Evolutionary conservation across 1,140 invertebrate genomes (phyloP).

Genomic region (Pseudomyrmex pallidus): DNA sequence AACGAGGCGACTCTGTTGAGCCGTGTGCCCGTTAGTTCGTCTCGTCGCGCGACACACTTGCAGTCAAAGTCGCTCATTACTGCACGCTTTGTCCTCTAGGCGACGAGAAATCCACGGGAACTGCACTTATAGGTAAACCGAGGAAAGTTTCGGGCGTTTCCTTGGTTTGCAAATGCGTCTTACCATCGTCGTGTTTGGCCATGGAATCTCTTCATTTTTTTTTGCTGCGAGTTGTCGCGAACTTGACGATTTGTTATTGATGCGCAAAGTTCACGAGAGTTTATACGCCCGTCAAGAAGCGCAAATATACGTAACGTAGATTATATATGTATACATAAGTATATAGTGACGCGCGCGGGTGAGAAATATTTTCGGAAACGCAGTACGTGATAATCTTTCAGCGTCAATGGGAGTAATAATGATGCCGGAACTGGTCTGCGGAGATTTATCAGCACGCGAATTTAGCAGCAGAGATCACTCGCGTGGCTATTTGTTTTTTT

Average conservation of each 20-base stretch:
- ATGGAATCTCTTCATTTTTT: constrained; percentile 35
- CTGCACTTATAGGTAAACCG: constrained; percentile 25
- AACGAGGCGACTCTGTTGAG: constrained; percentile 44
- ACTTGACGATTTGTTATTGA: constrained; percentile 38
- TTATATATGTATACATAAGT: too few species aligned
- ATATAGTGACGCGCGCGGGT: too few species aligned
- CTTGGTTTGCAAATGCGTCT: constrained; percentile 1
- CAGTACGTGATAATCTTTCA: constrained; percentile 18
- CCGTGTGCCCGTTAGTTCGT: constrained; percentile 13
- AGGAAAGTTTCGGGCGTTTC: constrained; percentile 40
- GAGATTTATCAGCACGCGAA: constrained; percentile 32
- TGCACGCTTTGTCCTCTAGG: constrained; percentile 37
- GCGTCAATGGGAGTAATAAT: constrained; percentile 39
- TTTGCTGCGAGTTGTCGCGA: constrained; percentile 1
- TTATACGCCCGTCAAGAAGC: not conserved
- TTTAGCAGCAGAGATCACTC: not conserved
- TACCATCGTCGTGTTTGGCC: not conserved
- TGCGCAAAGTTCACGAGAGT: constrained; percentile 28
- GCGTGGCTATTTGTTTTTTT: constrained; percentile 32
- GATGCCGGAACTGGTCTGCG: constrained; percentile 7
- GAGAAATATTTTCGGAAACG: constrained; percentile 9
- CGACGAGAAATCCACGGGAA: constrained; percentile 31
- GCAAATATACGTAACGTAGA: not conserved
- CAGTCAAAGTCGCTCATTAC: constrained; percentile 51
- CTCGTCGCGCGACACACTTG: constrained; percentile 46